These are phyloP conservation scores for Hemistola chrysoprasaria DNA, from an alignment of 2,888 invertebrate species.

Conservation along the genomic window DNA sequence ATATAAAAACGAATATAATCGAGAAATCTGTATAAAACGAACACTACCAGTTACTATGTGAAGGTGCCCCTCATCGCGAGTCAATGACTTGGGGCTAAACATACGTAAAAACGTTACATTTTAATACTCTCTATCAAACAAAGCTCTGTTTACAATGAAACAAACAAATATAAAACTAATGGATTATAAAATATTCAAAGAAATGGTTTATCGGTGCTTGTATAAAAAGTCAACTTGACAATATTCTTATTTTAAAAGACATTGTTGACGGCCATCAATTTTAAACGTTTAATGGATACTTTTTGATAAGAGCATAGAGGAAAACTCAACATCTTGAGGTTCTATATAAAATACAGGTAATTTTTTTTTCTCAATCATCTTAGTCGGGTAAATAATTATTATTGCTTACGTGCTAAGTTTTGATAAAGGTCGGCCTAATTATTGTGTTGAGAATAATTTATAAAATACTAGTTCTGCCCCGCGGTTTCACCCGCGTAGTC, in stretches of 20 bases:
- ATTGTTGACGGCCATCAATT: conserved; percentile 6
- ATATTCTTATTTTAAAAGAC: conserved; percentile 39
- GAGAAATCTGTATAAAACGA: conserved; percentile 18
- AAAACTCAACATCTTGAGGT: not conserved
- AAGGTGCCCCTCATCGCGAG: conserved; percentile 56
- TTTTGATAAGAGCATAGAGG: not conserved
- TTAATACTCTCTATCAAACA: conserved; percentile 42
- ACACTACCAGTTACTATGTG: conserved; percentile 50
- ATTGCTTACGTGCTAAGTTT: too few species aligned
- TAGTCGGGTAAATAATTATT: too few species aligned
- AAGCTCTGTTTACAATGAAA: conserved; percentile 30
- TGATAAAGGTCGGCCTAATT: too few species aligned
- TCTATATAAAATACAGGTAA: too few species aligned
- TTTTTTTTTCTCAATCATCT: too few species aligned
- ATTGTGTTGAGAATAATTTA: too few species aligned
- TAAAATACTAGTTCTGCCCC: too few species aligned
- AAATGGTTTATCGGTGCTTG: conserved; percentile 35
- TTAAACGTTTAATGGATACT: not conserved
- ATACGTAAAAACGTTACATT: conserved; percentile 48
- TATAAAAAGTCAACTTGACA: conserved; percentile 39
- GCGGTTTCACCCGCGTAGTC: too few species aligned
- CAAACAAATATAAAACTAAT: conserved; percentile 38
- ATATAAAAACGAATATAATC: not conserved
- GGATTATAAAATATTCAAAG: conserved; percentile 32
- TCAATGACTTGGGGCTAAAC: conserved; percentile 49